phyloP scores from a whole-genome alignment of 2,797 vertebrate species.

The Enteromius viviparus region DNA sequence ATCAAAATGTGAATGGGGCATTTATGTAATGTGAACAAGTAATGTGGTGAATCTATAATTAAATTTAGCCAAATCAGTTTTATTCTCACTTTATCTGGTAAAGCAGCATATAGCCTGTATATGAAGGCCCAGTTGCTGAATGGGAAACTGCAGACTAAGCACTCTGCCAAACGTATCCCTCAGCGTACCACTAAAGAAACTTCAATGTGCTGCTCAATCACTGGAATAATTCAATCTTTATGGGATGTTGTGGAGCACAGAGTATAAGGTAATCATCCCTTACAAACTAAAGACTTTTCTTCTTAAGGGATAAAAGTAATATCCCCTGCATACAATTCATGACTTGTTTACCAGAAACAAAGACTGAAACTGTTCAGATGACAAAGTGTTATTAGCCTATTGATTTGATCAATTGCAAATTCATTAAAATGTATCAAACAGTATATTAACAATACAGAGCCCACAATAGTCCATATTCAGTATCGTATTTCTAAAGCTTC shows the following conservation, averaged over 20 bases:
- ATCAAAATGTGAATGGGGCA: no score
- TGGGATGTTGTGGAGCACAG: background rate
- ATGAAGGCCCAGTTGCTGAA: background rate
- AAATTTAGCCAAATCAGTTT: background rate
- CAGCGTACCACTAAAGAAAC: background rate
- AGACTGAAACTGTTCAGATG: background rate
- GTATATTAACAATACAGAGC: background rate
- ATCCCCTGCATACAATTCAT: background rate
- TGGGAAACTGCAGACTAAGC: slow-evolving; percentile 13
- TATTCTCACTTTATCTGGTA: no score
- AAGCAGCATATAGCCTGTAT: background rate
- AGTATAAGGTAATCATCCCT: background rate
- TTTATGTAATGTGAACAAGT: background rate
- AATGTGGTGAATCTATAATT: background rate
- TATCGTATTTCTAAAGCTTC: slow-evolving; percentile 1
- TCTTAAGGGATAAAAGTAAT: background rate
- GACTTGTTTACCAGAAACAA: slow-evolving; percentile 1
- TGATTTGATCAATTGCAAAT: background rate
- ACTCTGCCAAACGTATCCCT: background rate
- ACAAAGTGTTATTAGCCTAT: background rate
- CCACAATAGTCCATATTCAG: background rate
- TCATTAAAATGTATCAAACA: background rate
- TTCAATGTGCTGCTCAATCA: background rate
- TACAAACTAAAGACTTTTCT: background rate
- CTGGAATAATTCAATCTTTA: slow-evolving; percentile 17